Conservation (phyloP, 2,888 invertebrate genomes). For the Punctoribates punctum region DNA sequence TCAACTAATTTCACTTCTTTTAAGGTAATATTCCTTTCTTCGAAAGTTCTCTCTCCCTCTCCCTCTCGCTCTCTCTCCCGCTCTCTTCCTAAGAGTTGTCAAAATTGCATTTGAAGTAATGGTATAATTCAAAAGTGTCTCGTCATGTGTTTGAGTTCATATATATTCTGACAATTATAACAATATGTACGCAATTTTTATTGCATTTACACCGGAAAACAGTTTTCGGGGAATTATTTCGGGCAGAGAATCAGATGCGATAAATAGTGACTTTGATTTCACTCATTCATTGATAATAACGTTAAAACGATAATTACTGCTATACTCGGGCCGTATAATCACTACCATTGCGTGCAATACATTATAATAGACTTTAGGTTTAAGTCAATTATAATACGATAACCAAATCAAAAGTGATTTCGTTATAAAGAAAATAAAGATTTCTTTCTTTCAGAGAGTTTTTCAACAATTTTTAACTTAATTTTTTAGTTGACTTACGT, state of each 20-base stretch:
- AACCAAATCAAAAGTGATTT: constrained; percentile 35
- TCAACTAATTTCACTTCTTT: constrained; percentile 3
- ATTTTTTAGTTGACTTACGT: constrained; percentile 4
- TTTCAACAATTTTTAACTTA: constrained; percentile 14
- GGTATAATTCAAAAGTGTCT: background rate
- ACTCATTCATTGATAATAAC: constrained; percentile 39
- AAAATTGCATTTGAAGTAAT: constrained; percentile 17
- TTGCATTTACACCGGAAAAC: constrained; percentile 37
- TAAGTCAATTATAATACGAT: constrained; percentile 33
- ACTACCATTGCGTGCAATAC: constrained; percentile 27
- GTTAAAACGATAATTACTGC: constrained; percentile 38
- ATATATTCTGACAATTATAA: constrained; percentile 17
- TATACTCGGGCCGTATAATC: background rate
- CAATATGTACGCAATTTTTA: constrained; percentile 27
- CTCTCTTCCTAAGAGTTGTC: background rate
- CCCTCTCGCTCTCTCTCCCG: background rate
- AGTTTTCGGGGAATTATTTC: constrained; percentile 24
- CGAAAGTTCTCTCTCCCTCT: background rate
- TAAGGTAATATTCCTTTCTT: background rate
- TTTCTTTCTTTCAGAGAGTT: background rate
- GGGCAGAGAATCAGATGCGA: constrained; percentile 30
- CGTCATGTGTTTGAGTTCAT: constrained; percentile 10
- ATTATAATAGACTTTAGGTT: background rate
- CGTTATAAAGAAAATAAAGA: background rate
- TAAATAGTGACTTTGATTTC: constrained; percentile 37